Conservation (phyloP, 1,140 invertebrate genomes). For the Calephelis virginiensis region DNA sequence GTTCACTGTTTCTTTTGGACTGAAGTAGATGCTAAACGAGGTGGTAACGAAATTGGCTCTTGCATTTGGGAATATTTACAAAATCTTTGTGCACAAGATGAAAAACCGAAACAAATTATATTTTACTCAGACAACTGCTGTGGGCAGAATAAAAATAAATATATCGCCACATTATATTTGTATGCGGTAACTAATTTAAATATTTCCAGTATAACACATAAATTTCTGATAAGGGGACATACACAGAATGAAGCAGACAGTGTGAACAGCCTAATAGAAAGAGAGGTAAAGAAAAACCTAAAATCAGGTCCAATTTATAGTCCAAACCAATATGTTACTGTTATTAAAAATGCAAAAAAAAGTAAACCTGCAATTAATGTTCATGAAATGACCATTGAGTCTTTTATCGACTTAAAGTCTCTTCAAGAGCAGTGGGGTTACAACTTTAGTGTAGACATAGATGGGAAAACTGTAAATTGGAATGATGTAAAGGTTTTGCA, state of each 20-base stretch:
- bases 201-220: not conserved
- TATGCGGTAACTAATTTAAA: not conserved
- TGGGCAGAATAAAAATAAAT: slow-evolving; percentile 1
- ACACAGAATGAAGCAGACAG: slow-evolving; percentile 11
- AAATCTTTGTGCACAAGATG: slow-evolving; percentile 18
- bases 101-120: slow-evolving; percentile 23
- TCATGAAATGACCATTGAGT: not conserved
- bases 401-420: not conserved
- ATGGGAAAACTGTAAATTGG: slow-evolving; percentile 6
- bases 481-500: not conserved
- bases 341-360: not conserved
- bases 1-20: slow-evolving; percentile 64
- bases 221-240: slow-evolving; percentile 2
- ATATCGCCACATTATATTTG: not conserved
- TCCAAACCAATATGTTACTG: not conserved
- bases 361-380: not conserved
- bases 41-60: slow-evolving; percentile 27
- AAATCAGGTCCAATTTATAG: not conserved
- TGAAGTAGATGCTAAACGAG: slow-evolving; percentile 30
- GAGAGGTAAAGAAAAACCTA: slow-evolving; percentile 2
- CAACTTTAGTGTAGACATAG: not conserved
- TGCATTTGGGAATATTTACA: slow-evolving; percentile 29
- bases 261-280: slow-evolving; percentile 4
- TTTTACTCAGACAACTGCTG: slow-evolving; percentile 33
- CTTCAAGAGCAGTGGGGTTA: not conserved